These are phyloP conservation scores for Leucosticte australis DNA, from an alignment of 2,113 vertebrate species.

Conservation along the genomic window DNA sequence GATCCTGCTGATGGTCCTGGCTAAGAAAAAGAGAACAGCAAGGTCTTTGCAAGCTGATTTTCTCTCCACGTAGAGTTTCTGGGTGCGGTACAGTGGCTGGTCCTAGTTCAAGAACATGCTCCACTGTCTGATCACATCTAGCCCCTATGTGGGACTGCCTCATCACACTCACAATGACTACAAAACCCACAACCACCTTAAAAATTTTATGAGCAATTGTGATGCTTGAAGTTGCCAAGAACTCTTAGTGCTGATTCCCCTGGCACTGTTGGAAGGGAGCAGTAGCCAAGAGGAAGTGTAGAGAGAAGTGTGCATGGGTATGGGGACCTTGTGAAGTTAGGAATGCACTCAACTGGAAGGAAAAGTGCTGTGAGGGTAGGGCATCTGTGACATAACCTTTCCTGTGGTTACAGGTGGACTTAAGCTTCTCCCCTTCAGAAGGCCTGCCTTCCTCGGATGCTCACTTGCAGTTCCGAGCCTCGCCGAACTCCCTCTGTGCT, in stretches of 20 bases:
- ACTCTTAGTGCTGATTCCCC: neutral
- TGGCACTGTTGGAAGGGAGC: neutral
- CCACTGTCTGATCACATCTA: neutral
- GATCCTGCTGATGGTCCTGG: neutral
- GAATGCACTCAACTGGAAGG: neutral
- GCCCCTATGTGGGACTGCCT: neutral
- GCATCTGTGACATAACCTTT: neutral
- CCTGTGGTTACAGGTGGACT: constrained; percentile 62
- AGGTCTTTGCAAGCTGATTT: neutral
- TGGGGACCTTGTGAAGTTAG: neutral
- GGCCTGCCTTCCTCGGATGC: constrained; percentile 75
- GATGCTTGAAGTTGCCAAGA: neutral
- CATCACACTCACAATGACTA: neutral
- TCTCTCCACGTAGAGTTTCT: neutral
- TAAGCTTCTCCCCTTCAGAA: constrained; percentile 73
- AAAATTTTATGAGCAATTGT: neutral
- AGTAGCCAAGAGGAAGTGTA: neutral
- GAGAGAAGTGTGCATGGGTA: accelerated
- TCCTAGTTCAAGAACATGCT: neutral
- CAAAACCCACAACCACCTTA: neutral
- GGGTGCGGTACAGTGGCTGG: neutral
- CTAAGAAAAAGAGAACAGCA: neutral
- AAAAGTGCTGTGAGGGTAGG: neutral
- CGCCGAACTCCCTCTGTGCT: constrained; percentile 81
- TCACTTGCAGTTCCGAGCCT: constrained; percentile 71